Evolutionary conservation across 2,888 invertebrate genomes (phyloP).

Genomic region (Temnothorax rugatulus): DNA sequence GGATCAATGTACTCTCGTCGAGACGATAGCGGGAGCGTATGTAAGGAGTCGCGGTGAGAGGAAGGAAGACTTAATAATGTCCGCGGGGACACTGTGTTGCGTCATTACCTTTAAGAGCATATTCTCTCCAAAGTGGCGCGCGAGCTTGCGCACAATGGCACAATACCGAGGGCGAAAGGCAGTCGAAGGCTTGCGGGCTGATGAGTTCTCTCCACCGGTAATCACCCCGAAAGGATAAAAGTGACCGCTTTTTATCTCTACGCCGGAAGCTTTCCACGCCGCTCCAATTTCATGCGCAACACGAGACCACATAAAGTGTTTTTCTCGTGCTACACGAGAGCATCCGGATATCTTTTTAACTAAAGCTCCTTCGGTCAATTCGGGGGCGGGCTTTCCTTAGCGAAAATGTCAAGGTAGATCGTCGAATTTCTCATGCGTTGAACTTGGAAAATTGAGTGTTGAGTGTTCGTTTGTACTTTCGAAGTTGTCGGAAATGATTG

Average conservation of each 20-base stretch:
- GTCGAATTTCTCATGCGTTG: neutral
- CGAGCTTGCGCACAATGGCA: constrained; percentile 63
- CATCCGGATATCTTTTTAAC: neutral
- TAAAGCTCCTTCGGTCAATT: neutral
- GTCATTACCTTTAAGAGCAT: constrained; percentile 80
- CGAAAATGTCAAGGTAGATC: neutral
- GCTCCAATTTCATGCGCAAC: constrained; percentile 43
- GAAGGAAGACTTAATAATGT: constrained; percentile 75
- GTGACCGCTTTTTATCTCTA: constrained; percentile 56
- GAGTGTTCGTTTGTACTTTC: neutral
- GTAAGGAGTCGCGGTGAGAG: constrained; percentile 41
- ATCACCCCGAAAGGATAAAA: constrained; percentile 70
- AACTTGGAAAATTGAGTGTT: neutral
- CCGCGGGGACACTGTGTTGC: constrained; percentile 61
- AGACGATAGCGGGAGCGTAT: neutral
- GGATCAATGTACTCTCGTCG: constrained; percentile 21
- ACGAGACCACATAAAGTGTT: constrained; percentile 22
- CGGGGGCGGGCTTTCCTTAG: neutral
- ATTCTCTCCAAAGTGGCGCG: constrained; percentile 76
- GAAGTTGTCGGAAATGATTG: neutral
- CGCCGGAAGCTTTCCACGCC: constrained; percentile 32
- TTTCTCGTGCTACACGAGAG: neutral
- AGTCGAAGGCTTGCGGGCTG: constrained; percentile 36
- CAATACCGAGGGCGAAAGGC: constrained; percentile 51
- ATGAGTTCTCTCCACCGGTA: constrained; percentile 59